phyloP scores from a whole-genome alignment of 2,797 vertebrate species.

The Sphaeramia orbicularis region DNA sequence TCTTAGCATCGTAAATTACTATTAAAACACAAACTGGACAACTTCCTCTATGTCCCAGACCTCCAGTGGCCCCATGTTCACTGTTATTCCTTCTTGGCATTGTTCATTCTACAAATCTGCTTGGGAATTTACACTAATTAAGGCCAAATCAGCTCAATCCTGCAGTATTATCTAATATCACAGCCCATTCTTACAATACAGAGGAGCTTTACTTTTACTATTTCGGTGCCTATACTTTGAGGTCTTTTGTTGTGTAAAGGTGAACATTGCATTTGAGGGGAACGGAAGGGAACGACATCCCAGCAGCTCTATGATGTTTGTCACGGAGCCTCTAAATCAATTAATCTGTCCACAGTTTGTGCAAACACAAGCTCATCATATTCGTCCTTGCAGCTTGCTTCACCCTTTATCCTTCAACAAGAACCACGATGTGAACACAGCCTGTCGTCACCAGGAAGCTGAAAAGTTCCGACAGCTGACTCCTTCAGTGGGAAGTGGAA shows the following conservation, averaged over 20 bases:
- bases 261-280: too few species aligned
- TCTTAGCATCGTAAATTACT: neutral
- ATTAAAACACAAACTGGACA: neutral
- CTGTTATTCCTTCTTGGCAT: neutral
- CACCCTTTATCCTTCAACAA: constrained; percentile 30
- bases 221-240: too few species aligned
- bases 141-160: too few species aligned
- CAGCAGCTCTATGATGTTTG: constrained; percentile 4
- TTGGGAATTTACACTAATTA: too few species aligned
- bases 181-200: too few species aligned
- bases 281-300: too few species aligned
- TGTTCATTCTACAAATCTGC: neutral
- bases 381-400: constrained; percentile 52
- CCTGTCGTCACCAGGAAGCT: constrained; percentile 35
- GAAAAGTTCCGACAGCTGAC: constrained; percentile 57
- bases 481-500: constrained; percentile 14
- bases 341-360: constrained; percentile 23
- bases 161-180: too few species aligned
- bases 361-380: constrained; percentile 14
- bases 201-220: too few species aligned
- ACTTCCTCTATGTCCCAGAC: neutral
- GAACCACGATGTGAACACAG: constrained; percentile 15
- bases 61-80: neutral
- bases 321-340: constrained; percentile 7
- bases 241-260: too few species aligned